phyloP scores from a whole-genome alignment of 2,888 invertebrate species.

The Synanthedon vespiformis region DNA sequence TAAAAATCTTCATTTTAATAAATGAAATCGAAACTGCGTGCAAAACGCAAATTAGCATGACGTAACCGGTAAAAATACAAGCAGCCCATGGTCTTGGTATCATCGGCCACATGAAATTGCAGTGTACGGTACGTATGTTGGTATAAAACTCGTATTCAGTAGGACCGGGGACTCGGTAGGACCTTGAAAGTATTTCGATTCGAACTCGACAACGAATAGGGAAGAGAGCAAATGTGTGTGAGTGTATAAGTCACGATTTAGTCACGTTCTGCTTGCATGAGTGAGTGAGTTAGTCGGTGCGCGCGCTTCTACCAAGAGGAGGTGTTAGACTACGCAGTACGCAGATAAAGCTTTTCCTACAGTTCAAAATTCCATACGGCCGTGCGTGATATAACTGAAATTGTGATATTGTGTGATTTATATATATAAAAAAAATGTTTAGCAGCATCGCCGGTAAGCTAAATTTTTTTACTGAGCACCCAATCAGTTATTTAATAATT shows the following conservation, averaged over 20 bases:
- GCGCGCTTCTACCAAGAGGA: slow-evolving; percentile 23
- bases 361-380: no score
- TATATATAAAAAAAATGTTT: slow-evolving; percentile 41
- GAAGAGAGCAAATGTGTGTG: no score
- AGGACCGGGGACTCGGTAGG: slow-evolving; percentile 9
- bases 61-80: slow-evolving; percentile 55
- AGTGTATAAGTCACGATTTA: no score
- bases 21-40: slow-evolving; percentile 9
- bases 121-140: slow-evolving; percentile 4
- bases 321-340: slow-evolving; percentile 10
- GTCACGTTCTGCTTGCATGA: no score
- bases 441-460: slow-evolving; percentile 60
- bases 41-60: slow-evolving; percentile 38
- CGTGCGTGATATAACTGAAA: background rate
- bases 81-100: slow-evolving; percentile 24
- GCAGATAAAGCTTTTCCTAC: no score
- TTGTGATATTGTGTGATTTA: background rate
- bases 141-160: no score
- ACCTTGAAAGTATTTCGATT: slow-evolving; percentile 39
- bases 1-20: no score
- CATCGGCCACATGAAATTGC: slow-evolving; percentile 20
- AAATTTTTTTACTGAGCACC: slow-evolving; percentile 1
- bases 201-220: slow-evolving; percentile 1
- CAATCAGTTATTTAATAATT: no score
- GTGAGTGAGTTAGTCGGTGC: no score